Conservation (phyloP, 2,113 vertebrate species). For the Uria aalge region DNA sequence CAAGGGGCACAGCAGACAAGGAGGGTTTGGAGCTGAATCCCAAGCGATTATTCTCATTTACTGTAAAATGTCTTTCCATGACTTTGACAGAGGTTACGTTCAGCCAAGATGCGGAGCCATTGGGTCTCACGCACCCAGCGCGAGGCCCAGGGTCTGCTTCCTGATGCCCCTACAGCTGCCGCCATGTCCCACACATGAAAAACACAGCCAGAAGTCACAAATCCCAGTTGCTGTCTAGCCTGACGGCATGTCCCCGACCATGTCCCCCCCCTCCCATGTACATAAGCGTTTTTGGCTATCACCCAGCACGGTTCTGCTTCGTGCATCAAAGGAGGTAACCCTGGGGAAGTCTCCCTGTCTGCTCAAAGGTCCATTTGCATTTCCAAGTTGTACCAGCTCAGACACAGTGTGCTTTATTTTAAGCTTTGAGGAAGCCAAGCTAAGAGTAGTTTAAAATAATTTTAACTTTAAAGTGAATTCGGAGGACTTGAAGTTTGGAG, state of each 20-base stretch:
- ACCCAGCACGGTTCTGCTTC: neutral
- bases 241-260: neutral
- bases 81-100: neutral
- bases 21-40: neutral
- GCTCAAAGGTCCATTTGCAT: neutral
- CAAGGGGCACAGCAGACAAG: neutral
- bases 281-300: neutral
- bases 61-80: neutral
- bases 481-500: neutral
- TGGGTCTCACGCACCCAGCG: fast-evolving
- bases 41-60: neutral
- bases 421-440: neutral
- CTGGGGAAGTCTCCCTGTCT: neutral
- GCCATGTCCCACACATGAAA: neutral
- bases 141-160: neutral
- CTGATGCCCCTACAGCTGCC: fast-evolving
- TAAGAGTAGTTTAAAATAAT: neutral
- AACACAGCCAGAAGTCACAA: neutral
- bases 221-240: neutral
- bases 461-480: neutral
- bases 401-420: neutral
- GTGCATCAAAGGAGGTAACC: neutral
- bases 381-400: neutral
- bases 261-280: neutral
- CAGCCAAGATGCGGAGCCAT: neutral